Percentiles rank a stretch among this genome's conserved stretches.
Evolutionary conservation across 2,797 vertebrate species (phyloP).

Genomic region (Astyanax mexicanus): DNA sequence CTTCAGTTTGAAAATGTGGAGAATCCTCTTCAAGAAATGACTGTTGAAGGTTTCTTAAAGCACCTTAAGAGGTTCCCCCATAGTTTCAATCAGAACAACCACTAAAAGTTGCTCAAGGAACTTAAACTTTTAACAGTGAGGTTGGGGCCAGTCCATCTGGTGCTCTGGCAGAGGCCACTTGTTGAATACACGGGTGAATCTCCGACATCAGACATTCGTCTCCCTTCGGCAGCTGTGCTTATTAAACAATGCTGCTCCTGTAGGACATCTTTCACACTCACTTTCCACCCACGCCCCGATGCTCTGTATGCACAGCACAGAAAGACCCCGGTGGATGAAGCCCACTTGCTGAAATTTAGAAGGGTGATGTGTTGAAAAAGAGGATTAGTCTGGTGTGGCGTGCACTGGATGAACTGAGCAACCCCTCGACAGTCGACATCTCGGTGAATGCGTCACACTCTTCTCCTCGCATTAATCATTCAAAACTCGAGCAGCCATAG

Average conservation of each 20-base stretch:
- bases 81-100: too few relatives aligned
- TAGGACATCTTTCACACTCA: background rate
- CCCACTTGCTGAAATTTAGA: background rate
- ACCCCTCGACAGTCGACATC: slow-evolving; percentile 36
- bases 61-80: too few relatives aligned
- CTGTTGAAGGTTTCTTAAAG: too few relatives aligned
- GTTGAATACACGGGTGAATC: slow-evolving; percentile 12
- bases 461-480: slow-evolving; percentile 70
- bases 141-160: slow-evolving; percentile 38
- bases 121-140: too few relatives aligned
- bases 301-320: background rate
- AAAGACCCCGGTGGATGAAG: background rate
- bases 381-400: background rate
- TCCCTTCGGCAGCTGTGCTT: slow-evolving; percentile 29
- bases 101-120: too few relatives aligned
- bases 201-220: background rate
- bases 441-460: slow-evolving; percentile 35
- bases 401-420: slow-evolving; percentile 46
- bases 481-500: slow-evolving; percentile 47
- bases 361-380: background rate
- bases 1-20: too few relatives aligned
- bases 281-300: background rate
- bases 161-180: slow-evolving; percentile 20
- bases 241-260: slow-evolving; percentile 24
- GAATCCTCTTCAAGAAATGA: too few relatives aligned